Base-by-base conservation (phyloP, 1,140 invertebrate species). In the Drosophila novamexicana region DNA sequence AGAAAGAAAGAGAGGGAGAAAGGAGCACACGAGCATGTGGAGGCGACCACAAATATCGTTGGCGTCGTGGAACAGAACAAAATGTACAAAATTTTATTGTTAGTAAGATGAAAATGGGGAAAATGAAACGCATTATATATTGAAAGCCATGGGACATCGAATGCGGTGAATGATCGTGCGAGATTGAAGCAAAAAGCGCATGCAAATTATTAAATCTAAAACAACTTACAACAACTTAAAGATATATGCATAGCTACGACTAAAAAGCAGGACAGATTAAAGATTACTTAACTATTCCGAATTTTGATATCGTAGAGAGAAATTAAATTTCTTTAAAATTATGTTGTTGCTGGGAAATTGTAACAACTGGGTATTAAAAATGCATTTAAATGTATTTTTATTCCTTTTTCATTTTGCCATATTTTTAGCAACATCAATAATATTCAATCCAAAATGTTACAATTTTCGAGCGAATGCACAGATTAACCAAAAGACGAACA, bases 71-170 rank as follows among this genome's bases (percentile, higher is more conserved):
- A 72, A 72, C 68, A 72, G 61, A 79, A 89, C 73, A 67, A 88
- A 88, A 84, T 89, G 84, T 89, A 89, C 84, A 81, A 81, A 89
- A 89, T 78, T 75, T 47, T 56, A 62, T 89, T 89, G 84, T 89
- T 89, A 89, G 84, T 89, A 89, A 75, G 80, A 88, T 88, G 83
- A 65, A 76, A 76, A 76, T 76, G 73, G 73, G 62, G 49, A 73
- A 63, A 56, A 76, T 76, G 74, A 76, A 66, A 72, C 7, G 68
- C 67, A 76, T 71, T 72, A 59, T 72, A 59, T 56, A 16, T 47
- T 76, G 64, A 72, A 76, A 76, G 68, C 73, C 32, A 59, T 64
- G 52, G 42, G 50, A 29, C 53, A 64, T 45, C 32, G 9, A 63
- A 70, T 75, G 65, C 52, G 72, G 39, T 70, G 72, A 63, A 75